phyloP scores from a whole-genome alignment of 2,113 vertebrate species.

The Chamaetylas fuelleborni region DNA sequence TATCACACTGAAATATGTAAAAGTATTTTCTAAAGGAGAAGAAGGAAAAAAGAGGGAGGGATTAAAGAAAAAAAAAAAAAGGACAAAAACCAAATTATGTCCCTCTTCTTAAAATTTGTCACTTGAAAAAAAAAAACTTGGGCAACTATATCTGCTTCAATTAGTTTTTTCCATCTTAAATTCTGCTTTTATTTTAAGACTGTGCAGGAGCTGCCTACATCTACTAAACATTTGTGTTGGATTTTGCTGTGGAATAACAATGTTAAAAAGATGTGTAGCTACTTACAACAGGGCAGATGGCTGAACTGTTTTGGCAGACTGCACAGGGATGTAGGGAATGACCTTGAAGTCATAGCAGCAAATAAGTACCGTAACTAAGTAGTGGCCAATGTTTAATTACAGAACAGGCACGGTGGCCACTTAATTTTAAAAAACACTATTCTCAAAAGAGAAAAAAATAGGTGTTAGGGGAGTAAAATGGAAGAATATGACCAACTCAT shows the following conservation, averaged over 20 bases:
- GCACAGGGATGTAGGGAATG: not conserved
- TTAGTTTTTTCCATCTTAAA: not conserved
- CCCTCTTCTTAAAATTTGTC: not conserved
- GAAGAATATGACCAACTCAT: not conserved
- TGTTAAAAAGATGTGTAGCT: not conserved
- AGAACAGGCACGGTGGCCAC: not conserved
- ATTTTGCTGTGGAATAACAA: not conserved
- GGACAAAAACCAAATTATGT: not conserved
- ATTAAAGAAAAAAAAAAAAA: not conserved
- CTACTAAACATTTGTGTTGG: not conserved
- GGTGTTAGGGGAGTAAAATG: too few relatives aligned
- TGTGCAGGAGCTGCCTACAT: not conserved
- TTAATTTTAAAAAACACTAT: not conserved
- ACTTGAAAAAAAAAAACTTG: not conserved
- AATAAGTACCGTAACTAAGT: not conserved
- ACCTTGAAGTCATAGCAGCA: not conserved
- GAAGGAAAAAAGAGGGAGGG: not conserved
- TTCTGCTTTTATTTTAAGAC: not conserved
- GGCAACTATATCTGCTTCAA: not conserved
- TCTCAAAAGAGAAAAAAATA: not conserved
- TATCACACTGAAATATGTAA: not conserved
- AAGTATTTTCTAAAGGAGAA: not conserved
- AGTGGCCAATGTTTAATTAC: not conserved
- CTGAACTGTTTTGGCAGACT: not conserved
- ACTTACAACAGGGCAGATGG: not conserved